Base-by-base conservation (phyloP, 2,113 vertebrate species). In the Antechinus stuartii region DNA sequence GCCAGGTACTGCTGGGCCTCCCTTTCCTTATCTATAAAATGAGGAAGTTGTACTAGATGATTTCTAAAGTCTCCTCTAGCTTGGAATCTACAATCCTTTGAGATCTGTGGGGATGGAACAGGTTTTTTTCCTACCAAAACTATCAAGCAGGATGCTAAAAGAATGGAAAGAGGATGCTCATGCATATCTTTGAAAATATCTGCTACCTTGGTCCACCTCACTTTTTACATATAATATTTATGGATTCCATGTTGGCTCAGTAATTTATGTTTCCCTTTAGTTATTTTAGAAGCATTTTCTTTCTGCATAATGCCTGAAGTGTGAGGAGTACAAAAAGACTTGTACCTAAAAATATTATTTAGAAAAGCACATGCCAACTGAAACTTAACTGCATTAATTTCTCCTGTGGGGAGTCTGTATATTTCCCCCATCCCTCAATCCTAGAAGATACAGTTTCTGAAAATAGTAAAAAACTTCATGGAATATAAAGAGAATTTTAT, bases 331-430 rank as follows among this genome's bases (percentile, higher is more conserved):
- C 76, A 96, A 95, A 97, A 97, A 54, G 57, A 90, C 91, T 96
- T 98, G 94, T 98, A 92, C 96, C 92, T 97, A 53, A 22, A 89
- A 84, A 1, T 91, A n/a, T 93, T 96, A 96, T 23, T 95, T 55
- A 94, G 97, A 96, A 23, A 35, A 95, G 95, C 35, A 42, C 94
- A 95, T 97, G 95, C 96, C 95, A 95, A 95, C 93, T 94, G 92
- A 96, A 95, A 96, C 96, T 94, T 90, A 68, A 95, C 92, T 97
- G 94, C 95, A 97, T 97, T 97, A 98, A 95, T 91, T 98, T 97
- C 84, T 98, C 89, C 93, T 97, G 89, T 92, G 89, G 96, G 97
- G 98, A 98, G 96, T 54, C 52, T 26, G 35, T 23, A 3, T 42
- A 93, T 47, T 91, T 92, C 97, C 96, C 96, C 96, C 95, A 35